Base-by-base conservation (phyloP, 1,140 invertebrate species). In the Heliconius melpomene region DNA sequence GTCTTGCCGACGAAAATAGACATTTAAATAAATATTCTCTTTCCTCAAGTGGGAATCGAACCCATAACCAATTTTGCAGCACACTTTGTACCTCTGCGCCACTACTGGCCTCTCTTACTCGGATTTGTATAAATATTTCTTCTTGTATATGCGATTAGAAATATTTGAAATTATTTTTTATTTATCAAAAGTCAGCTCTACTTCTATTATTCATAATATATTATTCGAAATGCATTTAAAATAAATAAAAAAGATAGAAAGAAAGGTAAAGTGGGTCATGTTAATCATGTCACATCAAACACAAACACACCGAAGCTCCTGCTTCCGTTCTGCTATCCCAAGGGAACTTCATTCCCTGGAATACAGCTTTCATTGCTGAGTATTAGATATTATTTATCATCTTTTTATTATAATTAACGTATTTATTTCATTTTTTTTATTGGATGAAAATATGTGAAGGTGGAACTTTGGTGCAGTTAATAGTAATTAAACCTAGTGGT, bases 241-340 rank as follows among this genome's bases (percentile, higher is more conserved):
- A 66, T 66, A 66, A 26, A 29, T 66, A 66, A 66, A 13, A 54
- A 57, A 1, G 1, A 23, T 11, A 66, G 60, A 29, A 3, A 66
- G 60, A 66, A 66, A 26, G 60, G 60, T 66, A 66, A 66, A 66
- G 60, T 66, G 26, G 60, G 60, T 13, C 60, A 66, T 66, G 60
- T 66, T 66, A 66, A 29, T 66, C 60, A 29, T 29, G 60, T 66
- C 60, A 66, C 8, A 66, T 66, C 26, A 26, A 66, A 66, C 23
- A 3, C 60, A 66, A 66, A 66, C 26, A 66, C 26, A 66, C n/a
- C 26, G 26, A 66, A 66, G 26, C 60, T 66, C 60, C 60, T 29
- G 60, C 60, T 26, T 66, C 26, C 60, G 23, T 29, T 29, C 26
- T 66, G 13, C 26, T 66, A 16, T 29, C 60, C 60, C 60, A 29